phyloP scores from a whole-genome alignment of 1,140 invertebrate species.

The Euwallacea fornicatus region DNA sequence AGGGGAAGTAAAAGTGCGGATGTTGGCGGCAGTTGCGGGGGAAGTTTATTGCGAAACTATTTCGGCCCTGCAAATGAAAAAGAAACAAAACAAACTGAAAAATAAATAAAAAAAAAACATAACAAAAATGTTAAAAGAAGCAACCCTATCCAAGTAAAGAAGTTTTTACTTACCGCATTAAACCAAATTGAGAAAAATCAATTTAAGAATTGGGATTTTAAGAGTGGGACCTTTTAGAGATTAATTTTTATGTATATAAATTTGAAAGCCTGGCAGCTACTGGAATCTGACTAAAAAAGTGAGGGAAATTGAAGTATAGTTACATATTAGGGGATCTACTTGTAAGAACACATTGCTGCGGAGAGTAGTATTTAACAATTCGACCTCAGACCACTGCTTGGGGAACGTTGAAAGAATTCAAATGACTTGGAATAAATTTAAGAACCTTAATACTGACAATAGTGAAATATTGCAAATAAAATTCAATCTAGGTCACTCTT shows the following conservation, averaged over 20 bases:
- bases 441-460: no score
- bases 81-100: constrained; percentile 44
- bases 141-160: not conserved
- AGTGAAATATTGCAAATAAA: no score
- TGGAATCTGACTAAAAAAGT: constrained; percentile 13
- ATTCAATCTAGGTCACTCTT: no score
- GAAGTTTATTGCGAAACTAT: constrained; percentile 46
- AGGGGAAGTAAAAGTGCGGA: not conserved
- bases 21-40: not conserved
- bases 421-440: no score
- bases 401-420: no score
- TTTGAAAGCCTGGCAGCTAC: constrained; percentile 12
- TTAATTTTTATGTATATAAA: constrained; percentile 22
- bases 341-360: no score
- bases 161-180: not conserved
- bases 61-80: constrained; percentile 45
- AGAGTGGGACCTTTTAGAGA: not conserved
- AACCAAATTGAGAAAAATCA: not conserved
- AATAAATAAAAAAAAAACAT: constrained; percentile 24
- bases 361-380: constrained; percentile 37
- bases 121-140: constrained; percentile 3
- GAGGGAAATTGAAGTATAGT: no score
- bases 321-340: constrained; percentile 2
- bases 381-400: no score
- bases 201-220: constrained; percentile 11